Evolutionary conservation across 2,888 invertebrate genomes (phyloP).

Genomic region (Eretmocerus hayati): DNA sequence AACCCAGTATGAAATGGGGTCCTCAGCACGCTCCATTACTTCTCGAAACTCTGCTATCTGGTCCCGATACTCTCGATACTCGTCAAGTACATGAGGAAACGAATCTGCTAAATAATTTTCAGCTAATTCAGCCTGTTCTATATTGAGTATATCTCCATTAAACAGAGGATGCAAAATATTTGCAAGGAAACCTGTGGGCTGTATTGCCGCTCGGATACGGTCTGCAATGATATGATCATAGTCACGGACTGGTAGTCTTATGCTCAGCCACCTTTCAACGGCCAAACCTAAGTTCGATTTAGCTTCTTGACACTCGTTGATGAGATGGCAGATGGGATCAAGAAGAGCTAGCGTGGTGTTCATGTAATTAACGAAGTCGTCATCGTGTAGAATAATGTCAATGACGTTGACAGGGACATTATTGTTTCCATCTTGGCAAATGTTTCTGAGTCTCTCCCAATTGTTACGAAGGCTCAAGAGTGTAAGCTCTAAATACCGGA

Average conservation of each 20-base stretch:
- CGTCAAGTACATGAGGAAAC: neutral
- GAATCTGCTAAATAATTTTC: neutral
- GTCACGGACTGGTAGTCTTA: neutral
- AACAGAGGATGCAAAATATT: slow-evolving; percentile 6
- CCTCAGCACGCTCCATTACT: neutral
- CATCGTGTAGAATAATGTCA: neutral
- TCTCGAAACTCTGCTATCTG: neutral
- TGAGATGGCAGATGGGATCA: slow-evolving; percentile 3
- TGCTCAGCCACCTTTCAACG: slow-evolving; percentile 1
- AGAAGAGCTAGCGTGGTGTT: neutral
- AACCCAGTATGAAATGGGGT: neutral
- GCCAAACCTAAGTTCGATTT: slow-evolving; percentile 1
- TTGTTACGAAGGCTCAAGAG: no score
- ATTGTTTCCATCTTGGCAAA: neutral
- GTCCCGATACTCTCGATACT: neutral
- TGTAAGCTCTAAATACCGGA: no score
- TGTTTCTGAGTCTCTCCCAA: no score
- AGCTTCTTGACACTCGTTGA: slow-evolving; percentile 8
- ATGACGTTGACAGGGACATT: neutral
- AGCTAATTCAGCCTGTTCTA: neutral
- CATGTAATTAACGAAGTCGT: neutral
- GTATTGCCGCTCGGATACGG: neutral
- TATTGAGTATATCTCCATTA: neutral
- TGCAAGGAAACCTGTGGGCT: neutral
- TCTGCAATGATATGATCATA: neutral